phyloP scores from a whole-genome alignment of 64 coral and sea anemone species.

The Orbicella faveolata region DNA sequence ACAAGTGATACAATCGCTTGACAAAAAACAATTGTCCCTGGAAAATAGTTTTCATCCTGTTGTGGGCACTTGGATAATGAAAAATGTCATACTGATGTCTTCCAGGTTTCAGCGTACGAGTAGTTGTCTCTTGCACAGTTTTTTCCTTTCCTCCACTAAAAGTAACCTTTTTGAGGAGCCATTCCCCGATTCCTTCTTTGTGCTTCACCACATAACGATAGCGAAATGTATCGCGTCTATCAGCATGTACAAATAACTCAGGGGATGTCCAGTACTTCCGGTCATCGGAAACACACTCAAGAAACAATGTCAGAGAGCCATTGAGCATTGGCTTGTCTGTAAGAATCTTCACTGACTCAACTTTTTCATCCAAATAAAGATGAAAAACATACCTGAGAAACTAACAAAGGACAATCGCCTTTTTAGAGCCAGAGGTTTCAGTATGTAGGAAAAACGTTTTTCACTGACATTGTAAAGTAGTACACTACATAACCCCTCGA shows the following conservation, averaged over 20 bases:
- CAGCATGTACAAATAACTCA: background rate
- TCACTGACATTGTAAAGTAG: too few relatives aligned
- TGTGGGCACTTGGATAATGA: background rate
- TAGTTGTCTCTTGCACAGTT: background rate
- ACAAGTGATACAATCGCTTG: background rate
- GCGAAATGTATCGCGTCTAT: background rate
- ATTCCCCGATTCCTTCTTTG: background rate
- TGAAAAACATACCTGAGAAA: slow-evolving; percentile 30
- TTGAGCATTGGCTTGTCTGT: slow-evolving; percentile 40
- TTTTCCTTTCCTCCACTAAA: background rate
- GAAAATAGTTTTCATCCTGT: slow-evolving; percentile 4
- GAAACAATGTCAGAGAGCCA: background rate
- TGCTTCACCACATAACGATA: slow-evolving; percentile 41
- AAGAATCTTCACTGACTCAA: slow-evolving; percentile 10
- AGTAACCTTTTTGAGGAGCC: too few relatives aligned
- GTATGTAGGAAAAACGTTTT: too few relatives aligned
- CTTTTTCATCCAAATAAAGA: slow-evolving; percentile 6
- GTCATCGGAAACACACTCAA: background rate
- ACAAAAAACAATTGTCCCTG: slow-evolving; percentile 34
- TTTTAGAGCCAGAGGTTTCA: too few relatives aligned
- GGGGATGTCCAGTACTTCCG: slow-evolving; percentile 28
- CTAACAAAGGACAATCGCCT: too few relatives aligned
- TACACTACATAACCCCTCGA: too few relatives aligned
- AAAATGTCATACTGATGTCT: slow-evolving; percentile 61
- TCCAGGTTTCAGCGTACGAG: background rate